phyloP scores from a whole-genome alignment of 2,113 vertebrate species.

The Cottus gobio region DNA sequence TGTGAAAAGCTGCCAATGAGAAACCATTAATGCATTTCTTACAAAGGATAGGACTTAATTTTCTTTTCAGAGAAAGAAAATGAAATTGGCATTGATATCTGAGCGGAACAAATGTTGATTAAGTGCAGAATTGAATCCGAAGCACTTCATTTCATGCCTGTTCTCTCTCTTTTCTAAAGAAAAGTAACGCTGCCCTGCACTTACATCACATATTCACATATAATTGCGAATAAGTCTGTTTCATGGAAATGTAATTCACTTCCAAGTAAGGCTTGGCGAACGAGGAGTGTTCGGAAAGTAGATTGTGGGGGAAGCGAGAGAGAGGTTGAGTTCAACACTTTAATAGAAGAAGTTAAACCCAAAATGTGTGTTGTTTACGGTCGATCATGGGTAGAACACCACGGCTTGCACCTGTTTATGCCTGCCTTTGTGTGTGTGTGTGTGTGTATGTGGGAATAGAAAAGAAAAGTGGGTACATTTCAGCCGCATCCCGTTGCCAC shows the following conservation, averaged over 20 bases:
- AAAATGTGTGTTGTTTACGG: background rate
- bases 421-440: background rate
- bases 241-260: constrained; percentile 28
- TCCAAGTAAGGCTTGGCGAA: constrained; percentile 33
- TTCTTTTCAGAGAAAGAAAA: constrained; percentile 30
- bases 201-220: background rate
- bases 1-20: constrained; percentile 6
- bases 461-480: constrained; percentile 45
- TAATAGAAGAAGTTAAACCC: background rate
- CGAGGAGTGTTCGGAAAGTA: background rate
- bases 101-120: constrained; percentile 5
- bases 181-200: background rate
- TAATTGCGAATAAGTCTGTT: background rate
- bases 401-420: background rate
- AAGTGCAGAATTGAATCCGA: background rate
- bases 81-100: background rate
- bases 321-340: background rate
- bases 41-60: background rate
- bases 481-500: constrained; percentile 21
- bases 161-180: background rate
- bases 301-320: background rate
- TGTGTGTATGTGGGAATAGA: constrained; percentile 5
- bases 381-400: background rate
- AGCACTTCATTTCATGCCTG: background rate
- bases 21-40: constrained; percentile 1